Evolutionary conservation across 2,797 vertebrate species (phyloP).

Genomic region (Labeo calbasu): DNA sequence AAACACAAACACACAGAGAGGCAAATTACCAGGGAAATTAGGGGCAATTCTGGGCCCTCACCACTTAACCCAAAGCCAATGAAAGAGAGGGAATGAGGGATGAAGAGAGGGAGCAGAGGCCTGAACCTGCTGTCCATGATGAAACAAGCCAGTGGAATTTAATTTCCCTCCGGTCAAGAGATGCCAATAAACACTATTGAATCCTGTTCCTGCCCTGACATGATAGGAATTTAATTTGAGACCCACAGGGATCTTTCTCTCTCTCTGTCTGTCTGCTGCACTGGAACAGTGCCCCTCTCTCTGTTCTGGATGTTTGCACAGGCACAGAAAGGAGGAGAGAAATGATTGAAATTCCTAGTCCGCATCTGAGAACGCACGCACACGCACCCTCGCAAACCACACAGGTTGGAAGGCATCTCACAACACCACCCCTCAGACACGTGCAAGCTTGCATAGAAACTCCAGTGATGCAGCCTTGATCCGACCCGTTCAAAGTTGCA

Average conservation of each 20-base stretch:
- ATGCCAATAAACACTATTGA: conserved; percentile 76
- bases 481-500: neutral
- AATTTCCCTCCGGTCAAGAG: conserved; percentile 74
- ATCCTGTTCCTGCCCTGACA: conserved; percentile 83
- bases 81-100: conserved; percentile 32
- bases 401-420: conserved; percentile 15
- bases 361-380: conserved; percentile 6
- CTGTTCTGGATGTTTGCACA: conserved; percentile 54
- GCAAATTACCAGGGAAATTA: conserved; percentile 50
- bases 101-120: conserved; percentile 31
- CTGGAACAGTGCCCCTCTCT: conserved; percentile 48
- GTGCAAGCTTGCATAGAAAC: conserved; percentile 4
- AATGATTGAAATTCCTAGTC: conserved; percentile 55
- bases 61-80: conserved; percentile 48
- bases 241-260: conserved; percentile 72
- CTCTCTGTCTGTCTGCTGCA: conserved; percentile 18
- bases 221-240: conserved; percentile 86
- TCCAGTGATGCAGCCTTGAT: conserved; percentile 4
- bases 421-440: neutral
- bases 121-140: conserved; percentile 51
- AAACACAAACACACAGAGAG: conserved; percentile 32
- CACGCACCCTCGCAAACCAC: neutral
- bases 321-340: conserved; percentile 40
- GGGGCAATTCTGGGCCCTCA: conserved; percentile 44
- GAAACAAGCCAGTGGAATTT: conserved; percentile 65